phyloP scores from a whole-genome alignment of 1,140 invertebrate genomes.

The Thrips palmi region DNA sequence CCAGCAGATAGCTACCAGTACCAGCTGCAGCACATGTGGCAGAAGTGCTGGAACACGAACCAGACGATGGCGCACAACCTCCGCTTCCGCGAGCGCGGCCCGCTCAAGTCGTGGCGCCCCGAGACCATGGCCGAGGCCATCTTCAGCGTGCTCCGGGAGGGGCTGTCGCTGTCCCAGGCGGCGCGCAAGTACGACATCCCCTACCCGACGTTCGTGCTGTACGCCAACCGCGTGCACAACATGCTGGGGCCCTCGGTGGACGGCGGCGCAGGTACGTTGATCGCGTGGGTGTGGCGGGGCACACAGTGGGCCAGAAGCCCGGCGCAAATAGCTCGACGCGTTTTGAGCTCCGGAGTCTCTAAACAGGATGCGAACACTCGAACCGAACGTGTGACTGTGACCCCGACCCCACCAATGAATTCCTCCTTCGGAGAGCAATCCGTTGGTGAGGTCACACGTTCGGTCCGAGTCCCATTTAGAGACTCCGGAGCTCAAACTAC shows the following conservation, averaged over 20 bases:
- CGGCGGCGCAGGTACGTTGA: constrained; percentile 55
- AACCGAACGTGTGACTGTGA: too few relatives aligned
- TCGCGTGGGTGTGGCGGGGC: background rate
- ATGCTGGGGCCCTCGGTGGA: constrained; percentile 79
- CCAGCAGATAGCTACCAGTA: constrained; percentile 84
- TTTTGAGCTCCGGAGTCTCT: too few relatives aligned
- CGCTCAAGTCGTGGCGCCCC: constrained; percentile 77
- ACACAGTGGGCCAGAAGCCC: background rate
- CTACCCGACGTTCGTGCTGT: constrained; percentile 85
- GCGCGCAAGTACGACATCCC: constrained; percentile 85
- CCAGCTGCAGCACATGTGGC: constrained; percentile 84
- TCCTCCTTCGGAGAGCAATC: too few relatives aligned
- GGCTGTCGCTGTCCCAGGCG: constrained; percentile 71
- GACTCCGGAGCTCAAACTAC: too few relatives aligned
- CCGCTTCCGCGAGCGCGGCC: constrained; percentile 76
- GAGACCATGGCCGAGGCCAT: constrained; percentile 89
- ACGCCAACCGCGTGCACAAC: constrained; percentile 82
- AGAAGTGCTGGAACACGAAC: constrained; percentile 84
- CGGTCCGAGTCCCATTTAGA: too few relatives aligned
- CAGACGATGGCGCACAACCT: constrained; percentile 72
- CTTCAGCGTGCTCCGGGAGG: constrained; percentile 75
- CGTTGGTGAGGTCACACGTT: too few relatives aligned
- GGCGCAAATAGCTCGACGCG: too few relatives aligned
- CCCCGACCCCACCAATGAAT: too few relatives aligned
- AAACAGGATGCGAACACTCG: too few relatives aligned